A percentile compares a stretch with the other conserved stretches of the same genome.
Evolutionary conservation across 2,888 invertebrate species (phyloP).

Genomic region (Brassicogethes aeneus): DNA sequence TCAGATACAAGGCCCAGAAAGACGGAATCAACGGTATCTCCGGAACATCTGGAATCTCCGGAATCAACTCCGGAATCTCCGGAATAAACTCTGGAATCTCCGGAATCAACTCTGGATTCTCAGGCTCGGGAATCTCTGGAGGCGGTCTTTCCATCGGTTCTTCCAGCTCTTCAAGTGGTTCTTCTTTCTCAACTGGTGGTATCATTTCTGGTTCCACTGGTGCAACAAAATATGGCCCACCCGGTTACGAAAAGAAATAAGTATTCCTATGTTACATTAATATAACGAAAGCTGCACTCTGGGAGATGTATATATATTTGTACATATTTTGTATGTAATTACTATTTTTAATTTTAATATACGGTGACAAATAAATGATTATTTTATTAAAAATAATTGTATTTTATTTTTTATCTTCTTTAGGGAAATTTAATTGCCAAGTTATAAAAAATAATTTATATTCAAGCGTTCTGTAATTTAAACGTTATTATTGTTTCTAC

Average conservation of each 20-base stretch:
- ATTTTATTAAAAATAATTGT: conserved; percentile 19
- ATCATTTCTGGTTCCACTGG: conserved; percentile 28
- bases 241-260: conserved; percentile 34
- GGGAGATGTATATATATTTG: conserved; percentile 17
- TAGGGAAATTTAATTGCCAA: no score
- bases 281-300: conserved; percentile 8
- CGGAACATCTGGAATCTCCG: conserved; percentile 12
- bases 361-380: conserved; percentile 40
- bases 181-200: no score
- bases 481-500: no score
- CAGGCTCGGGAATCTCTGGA: conserved; percentile 23
- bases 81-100: conserved; percentile 9
- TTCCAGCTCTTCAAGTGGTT: conserved; percentile 52
- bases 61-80: conserved; percentile 9
- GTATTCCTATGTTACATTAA: conserved; percentile 5
- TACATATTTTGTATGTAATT: conserved; percentile 21
- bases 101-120: conserved; percentile 6
- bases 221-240: conserved; percentile 33
- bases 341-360: conserved; percentile 19
- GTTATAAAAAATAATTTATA: no score
- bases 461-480: no score
- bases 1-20: conserved; percentile 68
- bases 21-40: conserved; percentile 33
- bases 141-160: conserved; percentile 42
- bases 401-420: no score